Evolutionary conservation across 2,888 invertebrate genomes (phyloP).

Genomic region (Colletes collaris): DNA sequence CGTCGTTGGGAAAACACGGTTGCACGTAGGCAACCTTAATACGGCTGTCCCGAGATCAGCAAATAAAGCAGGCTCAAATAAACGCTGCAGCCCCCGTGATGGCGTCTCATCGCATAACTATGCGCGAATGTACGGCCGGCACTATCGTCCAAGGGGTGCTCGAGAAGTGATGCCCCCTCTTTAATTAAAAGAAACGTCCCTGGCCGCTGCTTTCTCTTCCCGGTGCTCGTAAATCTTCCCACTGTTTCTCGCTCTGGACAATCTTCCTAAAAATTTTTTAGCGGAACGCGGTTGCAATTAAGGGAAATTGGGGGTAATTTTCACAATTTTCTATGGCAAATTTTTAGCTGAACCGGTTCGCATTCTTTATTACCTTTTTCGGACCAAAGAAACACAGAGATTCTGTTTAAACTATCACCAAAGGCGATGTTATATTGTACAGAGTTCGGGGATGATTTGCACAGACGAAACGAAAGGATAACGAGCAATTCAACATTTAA

Average conservation of each 20-base stretch:
- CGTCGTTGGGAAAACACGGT: constrained; percentile 3
- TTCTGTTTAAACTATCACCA: too few species aligned
- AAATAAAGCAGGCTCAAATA: constrained; percentile 2
- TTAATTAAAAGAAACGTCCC: constrained; percentile 39
- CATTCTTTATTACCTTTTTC: too few species aligned
- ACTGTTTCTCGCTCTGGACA: not conserved
- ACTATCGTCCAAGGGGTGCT: constrained; percentile 5
- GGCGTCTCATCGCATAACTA: constrained; percentile 3
- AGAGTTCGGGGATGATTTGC: too few species aligned
- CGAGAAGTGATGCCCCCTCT: not conserved
- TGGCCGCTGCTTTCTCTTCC: not conserved
- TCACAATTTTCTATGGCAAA: too few species aligned
- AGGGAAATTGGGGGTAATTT: too few species aligned
- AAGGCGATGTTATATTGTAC: too few species aligned
- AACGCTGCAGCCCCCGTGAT: constrained; percentile 1
- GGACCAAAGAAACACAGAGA: too few species aligned
- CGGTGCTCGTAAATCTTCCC: not conserved
- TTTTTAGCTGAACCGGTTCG: too few species aligned
- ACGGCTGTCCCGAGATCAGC: constrained; percentile 10
- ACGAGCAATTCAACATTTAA: too few species aligned
- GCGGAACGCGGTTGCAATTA: not conserved
- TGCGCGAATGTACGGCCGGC: not conserved
- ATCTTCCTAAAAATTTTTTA: not conserved
- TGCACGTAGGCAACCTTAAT: constrained; percentile 9
- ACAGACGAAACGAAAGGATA: too few species aligned